Evolutionary conservation across 2,797 vertebrate genomes (phyloP).

Genomic region (Capromys pilorides): DNA sequence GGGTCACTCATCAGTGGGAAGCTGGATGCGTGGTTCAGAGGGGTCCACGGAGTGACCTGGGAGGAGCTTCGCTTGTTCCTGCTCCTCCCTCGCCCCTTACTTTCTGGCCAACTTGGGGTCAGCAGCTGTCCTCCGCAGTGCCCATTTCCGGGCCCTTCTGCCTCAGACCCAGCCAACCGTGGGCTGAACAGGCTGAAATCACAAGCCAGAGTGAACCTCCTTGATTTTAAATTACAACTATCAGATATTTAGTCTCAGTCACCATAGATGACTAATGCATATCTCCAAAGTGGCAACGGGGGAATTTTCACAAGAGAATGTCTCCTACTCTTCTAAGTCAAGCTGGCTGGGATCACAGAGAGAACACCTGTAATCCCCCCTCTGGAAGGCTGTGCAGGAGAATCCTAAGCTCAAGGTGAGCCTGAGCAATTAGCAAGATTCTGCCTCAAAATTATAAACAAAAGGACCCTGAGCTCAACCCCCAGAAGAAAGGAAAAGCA

Average conservation of each 20-base stretch:
- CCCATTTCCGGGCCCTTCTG: neutral
- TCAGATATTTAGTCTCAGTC: neutral
- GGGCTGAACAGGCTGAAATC: neutral
- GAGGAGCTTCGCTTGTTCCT: too few relatives aligned
- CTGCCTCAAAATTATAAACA: neutral
- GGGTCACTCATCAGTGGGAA: neutral
- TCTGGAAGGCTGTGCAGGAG: neutral
- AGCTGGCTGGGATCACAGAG: neutral
- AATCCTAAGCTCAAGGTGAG: neutral
- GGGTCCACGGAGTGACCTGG: neutral
- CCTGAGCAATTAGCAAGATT: neutral
- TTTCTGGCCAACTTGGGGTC: neutral
- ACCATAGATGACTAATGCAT: neutral
- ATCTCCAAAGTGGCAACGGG: neutral
- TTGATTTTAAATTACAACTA: neutral
- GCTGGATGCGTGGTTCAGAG: neutral
- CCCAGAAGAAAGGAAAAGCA: neutral
- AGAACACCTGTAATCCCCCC: neutral
- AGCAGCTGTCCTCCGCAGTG: neutral
- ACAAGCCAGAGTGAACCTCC: neutral
- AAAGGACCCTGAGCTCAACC: neutral
- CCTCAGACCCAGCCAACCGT: neutral
- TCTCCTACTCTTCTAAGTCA: neutral
- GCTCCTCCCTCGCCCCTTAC: neutral
- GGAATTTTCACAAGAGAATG: neutral